A percentile compares a stretch with the other conserved stretches of the same genome.
phyloP scores from a whole-genome alignment of 2,888 invertebrate species.

The Cerceris rybyensis region DNA sequence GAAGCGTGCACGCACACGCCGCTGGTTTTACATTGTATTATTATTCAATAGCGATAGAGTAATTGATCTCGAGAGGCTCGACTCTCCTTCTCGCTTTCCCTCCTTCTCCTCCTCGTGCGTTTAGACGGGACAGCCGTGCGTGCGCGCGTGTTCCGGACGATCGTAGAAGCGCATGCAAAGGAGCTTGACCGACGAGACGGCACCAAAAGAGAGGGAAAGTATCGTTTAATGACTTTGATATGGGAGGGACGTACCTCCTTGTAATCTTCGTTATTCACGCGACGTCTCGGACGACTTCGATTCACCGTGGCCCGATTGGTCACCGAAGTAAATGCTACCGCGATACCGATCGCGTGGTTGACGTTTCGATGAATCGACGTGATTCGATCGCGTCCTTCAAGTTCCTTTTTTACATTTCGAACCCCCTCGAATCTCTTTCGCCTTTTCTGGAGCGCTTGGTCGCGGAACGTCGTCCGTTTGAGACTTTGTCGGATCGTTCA shows the following conservation, averaged over 20 bases:
- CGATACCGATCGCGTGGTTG: constrained; percentile 31
- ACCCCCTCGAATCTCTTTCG: not conserved
- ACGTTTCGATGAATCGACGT: constrained; percentile 27
- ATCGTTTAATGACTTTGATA: constrained; percentile 62
- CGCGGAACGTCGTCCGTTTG: not conserved
- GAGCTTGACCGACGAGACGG: constrained; percentile 23
- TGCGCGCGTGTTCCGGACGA: constrained; percentile 7
- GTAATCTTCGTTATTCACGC: constrained; percentile 62
- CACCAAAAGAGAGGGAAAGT: constrained; percentile 52
- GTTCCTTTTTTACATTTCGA: not conserved
- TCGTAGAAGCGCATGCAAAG: constrained; percentile 37
- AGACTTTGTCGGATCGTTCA: too few relatives aligned
- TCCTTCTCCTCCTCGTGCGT: not conserved
- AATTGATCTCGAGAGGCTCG: constrained; percentile 69
- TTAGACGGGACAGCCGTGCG: not conserved
- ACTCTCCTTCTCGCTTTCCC: not conserved
- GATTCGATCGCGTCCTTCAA: not conserved
- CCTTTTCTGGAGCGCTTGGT: not conserved
- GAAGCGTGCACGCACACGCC: constrained; percentile 49
- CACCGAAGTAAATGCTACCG: constrained; percentile 16
- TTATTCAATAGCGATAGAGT: constrained; percentile 77
- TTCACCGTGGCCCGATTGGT: constrained; percentile 19
- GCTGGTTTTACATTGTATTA: constrained; percentile 70
- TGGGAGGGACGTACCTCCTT: constrained; percentile 47
- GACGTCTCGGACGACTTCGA: constrained; percentile 44